phyloP scores from a whole-genome alignment of 2,797 vertebrate species.

The Anniella stebbinsi region DNA sequence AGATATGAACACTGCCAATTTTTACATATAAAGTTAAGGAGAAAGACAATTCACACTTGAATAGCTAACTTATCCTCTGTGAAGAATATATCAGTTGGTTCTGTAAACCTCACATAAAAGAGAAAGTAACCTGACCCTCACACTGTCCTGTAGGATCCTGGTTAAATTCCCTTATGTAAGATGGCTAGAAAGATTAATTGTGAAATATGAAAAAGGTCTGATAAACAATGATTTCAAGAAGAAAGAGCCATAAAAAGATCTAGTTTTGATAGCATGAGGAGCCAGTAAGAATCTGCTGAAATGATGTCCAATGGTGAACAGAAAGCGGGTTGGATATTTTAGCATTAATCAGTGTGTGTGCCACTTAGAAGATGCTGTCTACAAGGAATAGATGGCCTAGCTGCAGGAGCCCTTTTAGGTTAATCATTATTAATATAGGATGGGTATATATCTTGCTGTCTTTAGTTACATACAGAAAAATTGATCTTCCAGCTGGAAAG shows the following conservation, averaged over 20 bases:
- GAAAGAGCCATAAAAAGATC: slow-evolving; percentile 64
- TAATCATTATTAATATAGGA: not conserved
- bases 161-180: slow-evolving; percentile 65
- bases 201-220: slow-evolving; percentile 56
- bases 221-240: slow-evolving; percentile 63
- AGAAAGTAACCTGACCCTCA: slow-evolving; percentile 41
- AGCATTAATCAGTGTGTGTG: slow-evolving; percentile 46
- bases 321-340: slow-evolving; percentile 9
- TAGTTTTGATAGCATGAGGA: slow-evolving; percentile 65
- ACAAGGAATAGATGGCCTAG: slow-evolving; percentile 26
- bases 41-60: slow-evolving; percentile 32
- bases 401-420: not conserved
- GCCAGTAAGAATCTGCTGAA: slow-evolving; percentile 61
- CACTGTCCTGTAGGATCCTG: slow-evolving; percentile 47
- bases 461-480: not conserved
- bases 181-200: slow-evolving; percentile 63
- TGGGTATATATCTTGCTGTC: rapidly evolving
- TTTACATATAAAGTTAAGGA: slow-evolving; percentile 43
- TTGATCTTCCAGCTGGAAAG: not conserved
- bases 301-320: slow-evolving; percentile 58
- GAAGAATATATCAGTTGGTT: not conserved
- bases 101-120: slow-evolving; percentile 40
- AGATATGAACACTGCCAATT: slow-evolving; percentile 30
- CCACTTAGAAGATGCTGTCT: slow-evolving; percentile 32
- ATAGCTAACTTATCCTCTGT: not conserved